Conservation (phyloP, 1,140 invertebrate genomes). For the Pteromalus puparum region DNA sequence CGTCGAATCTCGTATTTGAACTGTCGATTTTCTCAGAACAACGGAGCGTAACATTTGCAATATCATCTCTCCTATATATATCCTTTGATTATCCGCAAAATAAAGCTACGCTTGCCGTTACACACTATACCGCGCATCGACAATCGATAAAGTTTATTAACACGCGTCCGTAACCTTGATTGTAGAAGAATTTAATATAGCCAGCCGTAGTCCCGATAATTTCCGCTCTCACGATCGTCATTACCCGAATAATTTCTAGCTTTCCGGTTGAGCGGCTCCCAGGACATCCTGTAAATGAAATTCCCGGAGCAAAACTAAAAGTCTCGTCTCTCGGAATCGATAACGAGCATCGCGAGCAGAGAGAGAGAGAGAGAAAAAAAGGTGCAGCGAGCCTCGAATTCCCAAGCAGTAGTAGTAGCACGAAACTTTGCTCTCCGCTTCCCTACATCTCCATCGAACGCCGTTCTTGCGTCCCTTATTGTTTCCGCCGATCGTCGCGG, state of each 20-base stretch:
- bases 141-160: conserved; percentile 21
- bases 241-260: conserved; percentile 39
- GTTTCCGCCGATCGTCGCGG: conserved; percentile 23
- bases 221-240: not conserved
- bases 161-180: not conserved
- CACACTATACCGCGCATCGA: not conserved
- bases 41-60: too few species aligned
- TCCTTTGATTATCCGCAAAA: not conserved
- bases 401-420: not conserved
- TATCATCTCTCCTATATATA: too few species aligned
- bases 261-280: not conserved
- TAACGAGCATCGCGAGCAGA: conserved; percentile 14
- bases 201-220: conserved; percentile 12
- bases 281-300: conserved; percentile 41
- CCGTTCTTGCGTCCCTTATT: not conserved
- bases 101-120: not conserved
- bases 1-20: too few species aligned
- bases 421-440: not conserved
- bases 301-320: conserved; percentile 22
- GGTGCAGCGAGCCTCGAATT: not conserved
- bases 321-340: conserved; percentile 22
- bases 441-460: not conserved
- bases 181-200: conserved; percentile 19
- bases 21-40: too few species aligned
- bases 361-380: conserved; percentile 28